A percentile compares a stretch with the other conserved stretches of the same genome.
phyloP scores from a whole-genome alignment of 2,113 vertebrate species.

The Cricetomys ansorgei region DNA sequence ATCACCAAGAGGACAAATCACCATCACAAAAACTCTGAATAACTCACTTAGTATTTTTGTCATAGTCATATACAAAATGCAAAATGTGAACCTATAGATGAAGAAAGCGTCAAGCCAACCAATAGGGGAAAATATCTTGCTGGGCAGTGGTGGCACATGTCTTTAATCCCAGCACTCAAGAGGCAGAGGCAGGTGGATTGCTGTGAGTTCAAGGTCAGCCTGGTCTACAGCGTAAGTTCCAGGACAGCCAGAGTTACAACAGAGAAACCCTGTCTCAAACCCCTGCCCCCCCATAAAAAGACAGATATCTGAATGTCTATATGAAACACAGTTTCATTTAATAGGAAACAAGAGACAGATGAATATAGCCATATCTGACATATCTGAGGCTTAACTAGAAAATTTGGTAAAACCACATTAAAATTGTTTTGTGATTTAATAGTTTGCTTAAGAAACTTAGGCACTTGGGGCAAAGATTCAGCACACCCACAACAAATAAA shows the following conservation, averaged over 20 bases:
- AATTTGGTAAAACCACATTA: not conserved
- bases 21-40: not conserved
- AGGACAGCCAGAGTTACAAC: too few species aligned
- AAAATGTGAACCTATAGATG: not conserved
- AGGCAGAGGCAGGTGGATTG: too few species aligned
- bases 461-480: not conserved
- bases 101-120: not conserved
- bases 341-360: not conserved
- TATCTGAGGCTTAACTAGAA: not conserved
- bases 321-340: not conserved
- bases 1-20: not conserved
- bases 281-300: not conserved
- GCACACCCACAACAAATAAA: not conserved
- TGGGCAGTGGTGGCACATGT: too few species aligned
- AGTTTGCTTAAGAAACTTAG: not conserved
- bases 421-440: not conserved
- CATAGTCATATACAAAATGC: not conserved
- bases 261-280: too few species aligned
- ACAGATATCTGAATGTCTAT: not conserved
- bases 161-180: too few species aligned
- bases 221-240: too few species aligned
- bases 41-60: not conserved
- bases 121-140: too few species aligned
- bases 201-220: too few species aligned
- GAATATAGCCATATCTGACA: not conserved